Base-by-base conservation (phyloP, 2,113 vertebrate genomes). In the Prionailurus bengalensis region DNA sequence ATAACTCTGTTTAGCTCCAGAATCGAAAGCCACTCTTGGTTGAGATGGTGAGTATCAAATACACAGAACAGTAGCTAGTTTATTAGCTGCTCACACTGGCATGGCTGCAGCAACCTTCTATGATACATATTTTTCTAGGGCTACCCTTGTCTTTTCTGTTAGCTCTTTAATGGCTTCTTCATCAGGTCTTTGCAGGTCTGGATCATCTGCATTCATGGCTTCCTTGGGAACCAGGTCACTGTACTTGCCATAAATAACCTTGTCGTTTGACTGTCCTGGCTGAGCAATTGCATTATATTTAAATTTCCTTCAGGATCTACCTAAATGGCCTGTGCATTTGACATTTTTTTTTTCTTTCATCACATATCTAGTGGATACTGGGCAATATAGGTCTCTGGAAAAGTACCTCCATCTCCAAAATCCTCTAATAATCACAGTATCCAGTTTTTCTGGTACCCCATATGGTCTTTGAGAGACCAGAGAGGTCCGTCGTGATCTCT, bases 331-430 rank as follows among this genome's bases (percentile, higher is more conserved):
- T 99, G 97, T 65, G 99, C 99, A 96, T 99, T 99, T 68, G 99
- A 99, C 61, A 99, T 99, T 98, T 99, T 99, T 45, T 45, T 71
- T 98, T 99, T 99, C 98, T 99, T 99, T 71, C 99, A 98, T 10
- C 99, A 99, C 99, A 99, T 99, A 97, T 99, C 99, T 99, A 99
- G 95, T 13, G 99, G 99, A 98, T 99, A 99, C 83, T 99, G 99
- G 94, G 99, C 99, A 98, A 99, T 99, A 0, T 99, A 99, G 97
- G 99, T 99, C 98, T 99, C 99, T 80, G 99, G 99, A 84, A 99
- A 99, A 96, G 99, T 99, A 55, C 99, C 99, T 33, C 99, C 99
- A 99, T 99, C 99, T 98, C 99, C 99, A 98, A 99, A 99, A 98
- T 99, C 99, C 99, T 99, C 99, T 25, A 99, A 95, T 1, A 98